These are phyloP conservation scores for Cynopterus brachyotis DNA, from an alignment of 2,113 vertebrate species.

Conservation along the genomic window DNA sequence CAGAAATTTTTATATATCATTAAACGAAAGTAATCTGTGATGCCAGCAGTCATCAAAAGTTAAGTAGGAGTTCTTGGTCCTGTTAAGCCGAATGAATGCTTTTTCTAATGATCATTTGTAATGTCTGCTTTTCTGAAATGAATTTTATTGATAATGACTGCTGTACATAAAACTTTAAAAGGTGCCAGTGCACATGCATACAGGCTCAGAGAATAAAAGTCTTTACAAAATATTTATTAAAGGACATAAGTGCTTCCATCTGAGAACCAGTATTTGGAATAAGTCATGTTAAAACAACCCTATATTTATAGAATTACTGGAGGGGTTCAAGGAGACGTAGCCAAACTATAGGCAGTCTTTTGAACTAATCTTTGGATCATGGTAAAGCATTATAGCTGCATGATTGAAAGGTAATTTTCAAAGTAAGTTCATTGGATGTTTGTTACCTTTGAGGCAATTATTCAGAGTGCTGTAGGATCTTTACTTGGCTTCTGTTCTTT, in stretches of 20 bases:
- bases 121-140: background rate
- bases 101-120: background rate
- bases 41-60: background rate
- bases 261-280: background rate
- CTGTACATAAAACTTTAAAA: background rate
- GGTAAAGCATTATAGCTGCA: background rate
- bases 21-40: background rate
- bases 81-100: background rate
- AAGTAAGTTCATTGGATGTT: background rate
- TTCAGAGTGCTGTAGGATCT: background rate
- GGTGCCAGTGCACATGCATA: background rate
- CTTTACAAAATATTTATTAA: background rate
- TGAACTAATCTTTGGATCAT: background rate
- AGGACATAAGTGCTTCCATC: background rate
- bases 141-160: background rate
- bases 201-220: background rate
- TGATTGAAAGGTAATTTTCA: background rate
- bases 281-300: background rate
- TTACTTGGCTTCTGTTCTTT: background rate
- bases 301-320: background rate
- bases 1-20: background rate
- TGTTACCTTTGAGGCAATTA: background rate
- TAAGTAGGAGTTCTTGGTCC: background rate
- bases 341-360: background rate
- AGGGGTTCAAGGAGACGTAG: background rate